phyloP scores from a whole-genome alignment of 1,140 invertebrate species.

The Copidosoma floridanum region DNA sequence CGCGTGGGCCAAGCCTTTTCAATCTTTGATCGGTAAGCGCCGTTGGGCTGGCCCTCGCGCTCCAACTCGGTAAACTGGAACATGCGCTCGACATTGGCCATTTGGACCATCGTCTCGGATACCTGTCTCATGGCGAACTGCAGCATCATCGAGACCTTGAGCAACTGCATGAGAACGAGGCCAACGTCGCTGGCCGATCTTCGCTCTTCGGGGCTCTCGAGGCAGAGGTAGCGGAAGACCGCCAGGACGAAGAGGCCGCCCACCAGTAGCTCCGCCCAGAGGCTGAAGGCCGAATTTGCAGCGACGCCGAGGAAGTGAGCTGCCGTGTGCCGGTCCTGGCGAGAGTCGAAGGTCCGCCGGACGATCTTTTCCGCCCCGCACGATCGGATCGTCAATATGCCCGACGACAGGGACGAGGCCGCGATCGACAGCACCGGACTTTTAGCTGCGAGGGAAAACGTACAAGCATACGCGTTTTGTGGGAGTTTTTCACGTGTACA shows the following conservation, averaged over 20 bases:
- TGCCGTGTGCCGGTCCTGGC: constrained; percentile 62
- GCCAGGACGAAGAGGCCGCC: constrained; percentile 66
- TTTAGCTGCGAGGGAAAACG: no score
- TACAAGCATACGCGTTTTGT: no score
- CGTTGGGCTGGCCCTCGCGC: constrained; percentile 57
- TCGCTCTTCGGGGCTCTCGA: background rate
- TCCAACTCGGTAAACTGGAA: constrained; percentile 72
- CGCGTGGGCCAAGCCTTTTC: constrained; percentile 60
- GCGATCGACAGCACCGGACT: constrained; percentile 77
- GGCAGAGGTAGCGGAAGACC: constrained; percentile 68
- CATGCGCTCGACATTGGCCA: constrained; percentile 81
- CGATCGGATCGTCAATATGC: constrained; percentile 78
- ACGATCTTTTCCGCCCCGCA: constrained; percentile 67
- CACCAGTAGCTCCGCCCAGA: constrained; percentile 76
- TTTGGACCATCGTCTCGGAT: constrained; percentile 79
- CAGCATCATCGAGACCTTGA: constrained; percentile 76
- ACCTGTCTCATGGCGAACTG: constrained; percentile 81
- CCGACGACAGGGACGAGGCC: constrained; percentile 72
- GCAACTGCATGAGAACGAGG: constrained; percentile 43
- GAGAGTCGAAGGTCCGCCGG: constrained; percentile 70
- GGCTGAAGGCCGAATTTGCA: constrained; percentile 73
- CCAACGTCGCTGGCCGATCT: constrained; percentile 48
- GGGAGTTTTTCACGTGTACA: no score
- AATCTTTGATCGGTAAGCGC: no score
- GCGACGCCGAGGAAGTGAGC: constrained; percentile 72